Evolutionary conservation across 2,113 vertebrate species (phyloP).

Genomic region (Conger conger): DNA sequence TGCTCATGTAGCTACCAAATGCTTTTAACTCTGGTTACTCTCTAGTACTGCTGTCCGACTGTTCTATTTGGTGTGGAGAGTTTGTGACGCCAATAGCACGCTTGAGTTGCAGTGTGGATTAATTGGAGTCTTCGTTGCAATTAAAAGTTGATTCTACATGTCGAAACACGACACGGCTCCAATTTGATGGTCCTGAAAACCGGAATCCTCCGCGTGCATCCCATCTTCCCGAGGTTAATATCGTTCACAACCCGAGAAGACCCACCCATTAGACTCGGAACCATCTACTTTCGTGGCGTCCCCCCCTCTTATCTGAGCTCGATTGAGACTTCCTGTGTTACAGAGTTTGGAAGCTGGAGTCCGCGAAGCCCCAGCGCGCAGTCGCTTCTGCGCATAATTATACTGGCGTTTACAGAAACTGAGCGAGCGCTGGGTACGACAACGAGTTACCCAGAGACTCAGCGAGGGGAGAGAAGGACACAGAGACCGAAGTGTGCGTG

Average conservation of each 20-base stretch:
- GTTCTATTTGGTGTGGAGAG: neutral
- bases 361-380: conserved; percentile 15
- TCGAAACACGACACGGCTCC: neutral
- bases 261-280: neutral
- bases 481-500: conserved; percentile 37
- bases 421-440: neutral
- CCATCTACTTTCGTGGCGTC: neutral
- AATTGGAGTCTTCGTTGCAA: neutral
- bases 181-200: neutral
- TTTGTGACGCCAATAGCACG: neutral
- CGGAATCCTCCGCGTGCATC: neutral
- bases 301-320: conserved; percentile 24
- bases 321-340: conserved; percentile 30
- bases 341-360: conserved; percentile 9
- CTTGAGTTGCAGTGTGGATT: neutral
- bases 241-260: conserved; percentile 5
- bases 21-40: no score
- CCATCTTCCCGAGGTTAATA: neutral
- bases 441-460: neutral
- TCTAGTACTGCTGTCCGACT: no score
- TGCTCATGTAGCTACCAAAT: no score
- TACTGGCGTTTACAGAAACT: conserved; percentile 50
- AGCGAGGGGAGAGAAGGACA: neutral
- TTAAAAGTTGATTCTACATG: neutral
- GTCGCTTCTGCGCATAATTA: conserved; percentile 15